Evolutionary conservation across 2,888 invertebrate genomes (phyloP), one percentile per base, ranked within the genome.

Genomic region (Empis livida): DNA sequence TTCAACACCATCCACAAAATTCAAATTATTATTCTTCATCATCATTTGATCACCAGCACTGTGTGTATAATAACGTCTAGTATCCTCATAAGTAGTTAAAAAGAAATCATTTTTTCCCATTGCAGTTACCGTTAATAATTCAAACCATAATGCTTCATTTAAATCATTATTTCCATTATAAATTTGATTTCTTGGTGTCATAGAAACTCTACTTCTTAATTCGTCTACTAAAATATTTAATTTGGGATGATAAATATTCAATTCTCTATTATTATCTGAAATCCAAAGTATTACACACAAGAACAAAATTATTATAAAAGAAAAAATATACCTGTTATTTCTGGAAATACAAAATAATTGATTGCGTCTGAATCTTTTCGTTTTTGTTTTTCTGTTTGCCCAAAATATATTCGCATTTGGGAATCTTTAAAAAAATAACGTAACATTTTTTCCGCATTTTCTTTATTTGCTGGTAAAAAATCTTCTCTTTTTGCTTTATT

Each of bases 401-500:
- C 61, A 17, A 56, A 53, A 27, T 51, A 59, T 17, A 60, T 55
- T 27, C 56, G 60, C 31, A 65, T 44, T 10, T 61, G 59, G 3
- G 65, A 62, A 47, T 57, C 56, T 14, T 57, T 57, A 40, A 61
- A 64, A 17, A 63, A 55, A 9, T 56, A 51, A 17, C 53, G 53
- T 14, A 65, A 50, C 52, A 64, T 62, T 42, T 53, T 53, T 39
- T 65, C 57, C 27, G 56, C 50, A 35, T 54, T 56, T 45, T 71
- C 51, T 5, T 59, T 60, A n/a, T 55, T 52, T 0, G 46, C 49
- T 2, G 80, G 76, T 32, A 78, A 74, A 55, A 80, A 87, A 64
- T 92, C 87, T 49, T 82, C 79, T 42, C 84, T 71, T 53, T 78
- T 78, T 15, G 85, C 84, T 57, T 82, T 80, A 61, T 92, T 93